Base-by-base conservation (phyloP, 2,888 invertebrate species). In the Odontomyia ornata region DNA sequence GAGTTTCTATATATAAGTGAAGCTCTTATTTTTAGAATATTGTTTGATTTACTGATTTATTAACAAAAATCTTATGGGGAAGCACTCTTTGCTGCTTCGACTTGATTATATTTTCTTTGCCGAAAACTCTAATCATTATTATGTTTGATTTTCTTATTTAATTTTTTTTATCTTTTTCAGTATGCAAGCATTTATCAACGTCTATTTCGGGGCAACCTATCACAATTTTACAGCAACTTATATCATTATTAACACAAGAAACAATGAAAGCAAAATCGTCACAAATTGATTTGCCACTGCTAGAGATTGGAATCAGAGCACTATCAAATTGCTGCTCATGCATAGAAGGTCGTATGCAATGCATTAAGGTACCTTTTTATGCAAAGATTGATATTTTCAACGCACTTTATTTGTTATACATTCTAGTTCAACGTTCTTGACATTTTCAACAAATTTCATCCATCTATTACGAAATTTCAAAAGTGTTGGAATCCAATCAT, bases 261-360 rank as follows among this genome's bases (percentile, higher is more conserved):
- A 84, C 85, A 1, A 82, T 82, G 52, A 52, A 84, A 84, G 64
- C 78, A 79, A 21, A 69, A 77, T 2, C 82, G 80, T 69, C 78
- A 65, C 1, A 78, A 79, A 30, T 80, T 76, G 27, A 81, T 80
- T 75, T 79, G 77, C 0, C 62, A 81, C 1, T 72, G 21, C 79
- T 85, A 23, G 80, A 81, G 28, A 79, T 81, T 18, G 83, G 84
- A 0, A 77, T 86, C 23, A 82, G 85, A 1, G 80, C 84, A 0
- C 80, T 85, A 76, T 82, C 82, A 52, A 86, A 86, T 57, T 86
- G 87, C 73, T 85, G 86, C 78, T 82, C 83, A 1, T 85, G 84
- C 21, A 77, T 83, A 9, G 87, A 86, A 77, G 87, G 86, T 0
- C 83, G 86, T n/a, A 30, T 82, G 4, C 82, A 82, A 69, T 80